A percentile compares a stretch with the other conserved stretches of the same genome.
Conservation (phyloP, 1,140 invertebrate genomes). For the Ceratitis capitata region DNA sequence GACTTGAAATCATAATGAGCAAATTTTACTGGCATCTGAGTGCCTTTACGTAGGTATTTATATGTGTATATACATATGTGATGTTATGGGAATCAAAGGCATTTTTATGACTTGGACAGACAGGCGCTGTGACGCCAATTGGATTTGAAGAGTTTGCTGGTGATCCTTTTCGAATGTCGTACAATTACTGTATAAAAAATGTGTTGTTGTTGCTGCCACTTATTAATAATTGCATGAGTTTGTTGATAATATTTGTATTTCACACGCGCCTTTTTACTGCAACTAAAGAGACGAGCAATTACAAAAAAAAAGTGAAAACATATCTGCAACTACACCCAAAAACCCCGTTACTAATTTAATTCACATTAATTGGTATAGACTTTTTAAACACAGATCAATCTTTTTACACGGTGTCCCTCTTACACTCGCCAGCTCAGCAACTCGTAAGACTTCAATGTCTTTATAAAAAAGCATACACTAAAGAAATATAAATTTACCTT, state of each 20-base stretch:
- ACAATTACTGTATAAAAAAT: neutral
- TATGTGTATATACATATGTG: neutral
- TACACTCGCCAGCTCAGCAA: too few relatives aligned
- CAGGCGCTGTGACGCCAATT: neutral
- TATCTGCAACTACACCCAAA: too few relatives aligned
- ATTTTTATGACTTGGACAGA: neutral
- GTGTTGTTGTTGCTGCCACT: neutral
- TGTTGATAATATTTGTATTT: neutral
- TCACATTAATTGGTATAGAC: too few relatives aligned
- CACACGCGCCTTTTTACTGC: neutral
- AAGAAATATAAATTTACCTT: too few relatives aligned
- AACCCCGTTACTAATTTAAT: too few relatives aligned
- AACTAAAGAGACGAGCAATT: too few relatives aligned
- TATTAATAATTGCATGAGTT: neutral
- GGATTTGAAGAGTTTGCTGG: neutral
- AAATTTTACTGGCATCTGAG: neutral
- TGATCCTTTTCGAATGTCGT: neutral
- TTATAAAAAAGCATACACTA: neutral
- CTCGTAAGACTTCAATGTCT: too few relatives aligned
- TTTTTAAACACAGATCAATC: too few relatives aligned
- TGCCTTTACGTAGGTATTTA: neutral
- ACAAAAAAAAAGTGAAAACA: too few relatives aligned
- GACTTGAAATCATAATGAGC: slow-evolving; percentile 34
- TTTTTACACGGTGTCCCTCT: too few relatives aligned
- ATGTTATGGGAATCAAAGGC: neutral